Evolutionary conservation across 2,113 vertebrate genomes (phyloP).

Genomic region (Bubalus kerabau): DNA sequence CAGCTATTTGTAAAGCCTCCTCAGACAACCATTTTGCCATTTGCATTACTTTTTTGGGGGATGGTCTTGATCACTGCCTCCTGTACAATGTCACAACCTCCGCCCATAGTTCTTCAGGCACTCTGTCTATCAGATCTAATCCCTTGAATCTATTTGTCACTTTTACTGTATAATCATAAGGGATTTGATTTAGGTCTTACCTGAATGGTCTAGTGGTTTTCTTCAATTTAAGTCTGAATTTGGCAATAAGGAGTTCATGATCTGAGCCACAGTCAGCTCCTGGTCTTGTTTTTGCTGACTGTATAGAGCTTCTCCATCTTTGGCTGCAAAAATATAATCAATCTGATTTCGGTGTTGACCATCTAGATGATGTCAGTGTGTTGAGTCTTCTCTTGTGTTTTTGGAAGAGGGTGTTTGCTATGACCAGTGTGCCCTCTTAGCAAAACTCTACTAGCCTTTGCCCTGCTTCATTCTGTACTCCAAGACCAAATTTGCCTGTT

Average conservation of each 20-base stretch:
- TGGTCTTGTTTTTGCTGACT: not conserved
- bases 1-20: not conserved
- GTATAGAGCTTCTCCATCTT: not conserved
- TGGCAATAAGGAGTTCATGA: not conserved
- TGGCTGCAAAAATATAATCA: not conserved
- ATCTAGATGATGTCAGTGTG: not conserved
- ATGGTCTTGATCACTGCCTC: not conserved
- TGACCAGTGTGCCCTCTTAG: not conserved
- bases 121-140: not conserved
- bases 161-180: not conserved
- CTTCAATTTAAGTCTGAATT: not conserved
- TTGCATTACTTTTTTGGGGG: not conserved
- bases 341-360: not conserved
- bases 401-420: not conserved
- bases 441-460: not conserved
- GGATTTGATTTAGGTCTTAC: not conserved
- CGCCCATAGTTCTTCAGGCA: not conserved
- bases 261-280: not conserved
- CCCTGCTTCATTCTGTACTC: not conserved
- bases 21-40: not conserved
- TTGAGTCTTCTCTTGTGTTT: not conserved
- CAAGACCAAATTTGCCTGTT: not conserved
- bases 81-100: not conserved
- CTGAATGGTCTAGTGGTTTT: not conserved
- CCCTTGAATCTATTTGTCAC: not conserved